phyloP scores from a whole-genome alignment of 2,113 vertebrate species.

The Chamaetylas fuelleborni region DNA sequence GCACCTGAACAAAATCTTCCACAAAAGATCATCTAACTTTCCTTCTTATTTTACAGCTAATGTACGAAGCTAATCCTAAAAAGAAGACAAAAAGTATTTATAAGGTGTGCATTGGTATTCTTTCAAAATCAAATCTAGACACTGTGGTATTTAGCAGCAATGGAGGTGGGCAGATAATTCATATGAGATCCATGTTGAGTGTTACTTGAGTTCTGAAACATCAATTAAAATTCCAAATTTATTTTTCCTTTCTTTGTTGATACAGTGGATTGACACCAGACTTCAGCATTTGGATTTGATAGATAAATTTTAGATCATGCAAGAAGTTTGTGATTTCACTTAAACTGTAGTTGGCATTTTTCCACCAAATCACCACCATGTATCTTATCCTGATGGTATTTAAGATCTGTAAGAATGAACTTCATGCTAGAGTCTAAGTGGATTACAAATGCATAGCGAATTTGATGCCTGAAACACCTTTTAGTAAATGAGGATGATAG shows the following conservation, averaged over 20 bases:
- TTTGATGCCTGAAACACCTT: not conserved
- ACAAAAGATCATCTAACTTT: conserved; percentile 74
- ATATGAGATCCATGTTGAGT: conserved; percentile 61
- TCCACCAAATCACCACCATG: conserved; percentile 18
- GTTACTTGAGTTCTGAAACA: conserved; percentile 52
- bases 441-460: conserved; percentile 28
- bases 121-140: conserved; percentile 70
- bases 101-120: conserved; percentile 81
- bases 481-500: not conserved
- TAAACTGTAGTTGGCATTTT: conserved; percentile 49
- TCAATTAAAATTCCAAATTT: conserved; percentile 53
- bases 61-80: conserved; percentile 93
- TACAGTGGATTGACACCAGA: conserved; percentile 62
- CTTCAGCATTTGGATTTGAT: conserved; percentile 59
- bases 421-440: conserved; percentile 33
- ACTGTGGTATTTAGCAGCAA: conserved; percentile 64
- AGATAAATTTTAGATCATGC: conserved; percentile 52
- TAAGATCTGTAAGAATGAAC: not conserved
- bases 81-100: conserved; percentile 97
- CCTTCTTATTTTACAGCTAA: conserved; percentile 80
- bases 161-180: conserved; percentile 69
- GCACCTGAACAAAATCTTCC: conserved; percentile 68
- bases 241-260: conserved; percentile 57
- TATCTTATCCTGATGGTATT: conserved; percentile 17
- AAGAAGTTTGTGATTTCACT: conserved; percentile 46